phyloP scores from a whole-genome alignment of 2,113 vertebrate genomes.

The Perca flavescens region DNA sequence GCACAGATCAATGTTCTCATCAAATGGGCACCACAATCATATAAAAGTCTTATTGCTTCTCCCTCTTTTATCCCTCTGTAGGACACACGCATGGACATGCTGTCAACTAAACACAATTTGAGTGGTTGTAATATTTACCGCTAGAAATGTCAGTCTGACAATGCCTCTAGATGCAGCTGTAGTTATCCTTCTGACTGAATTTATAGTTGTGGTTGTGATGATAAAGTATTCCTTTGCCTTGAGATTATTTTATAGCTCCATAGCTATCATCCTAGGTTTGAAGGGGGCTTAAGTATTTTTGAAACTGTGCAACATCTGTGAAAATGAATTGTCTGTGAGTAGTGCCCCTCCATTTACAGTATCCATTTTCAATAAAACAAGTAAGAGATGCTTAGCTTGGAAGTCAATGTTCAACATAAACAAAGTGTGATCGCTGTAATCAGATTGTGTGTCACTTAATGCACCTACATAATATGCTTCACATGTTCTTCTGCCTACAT shows the following conservation, averaged over 20 bases:
- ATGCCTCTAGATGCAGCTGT: constrained; percentile 31
- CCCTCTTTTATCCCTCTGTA: constrained; percentile 27
- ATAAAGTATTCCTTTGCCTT: constrained; percentile 59
- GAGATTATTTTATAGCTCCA: constrained; percentile 41
- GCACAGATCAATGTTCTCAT: constrained; percentile 65
- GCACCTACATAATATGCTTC: constrained; percentile 38
- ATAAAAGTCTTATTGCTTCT: constrained; percentile 36
- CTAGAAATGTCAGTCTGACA: constrained; percentile 32
- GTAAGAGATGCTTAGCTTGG: constrained; percentile 43
- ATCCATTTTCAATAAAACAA: constrained; percentile 55
- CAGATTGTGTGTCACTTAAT: constrained; percentile 61
- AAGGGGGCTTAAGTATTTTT: constrained; percentile 34
- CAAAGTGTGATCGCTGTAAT: constrained; percentile 61
- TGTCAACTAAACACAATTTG: constrained; percentile 46
- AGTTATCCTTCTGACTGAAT: constrained; percentile 43
- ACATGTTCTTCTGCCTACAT: constrained; percentile 28
- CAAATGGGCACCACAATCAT: constrained; percentile 40
- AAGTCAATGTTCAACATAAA: constrained; percentile 41
- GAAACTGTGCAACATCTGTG: constrained; percentile 59
- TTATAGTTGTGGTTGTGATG: constrained; percentile 40
- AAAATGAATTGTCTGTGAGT: constrained; percentile 70
- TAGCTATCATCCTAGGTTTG: constrained; percentile 46
- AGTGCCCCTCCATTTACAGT: constrained; percentile 33
- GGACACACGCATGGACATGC: constrained; percentile 24
- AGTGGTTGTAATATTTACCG: constrained; percentile 51